A percentile compares a stretch with the other conserved stretches of the same genome.
Conservation (phyloP, 2,113 vertebrate species). For the Laterallus jamaicensis region DNA sequence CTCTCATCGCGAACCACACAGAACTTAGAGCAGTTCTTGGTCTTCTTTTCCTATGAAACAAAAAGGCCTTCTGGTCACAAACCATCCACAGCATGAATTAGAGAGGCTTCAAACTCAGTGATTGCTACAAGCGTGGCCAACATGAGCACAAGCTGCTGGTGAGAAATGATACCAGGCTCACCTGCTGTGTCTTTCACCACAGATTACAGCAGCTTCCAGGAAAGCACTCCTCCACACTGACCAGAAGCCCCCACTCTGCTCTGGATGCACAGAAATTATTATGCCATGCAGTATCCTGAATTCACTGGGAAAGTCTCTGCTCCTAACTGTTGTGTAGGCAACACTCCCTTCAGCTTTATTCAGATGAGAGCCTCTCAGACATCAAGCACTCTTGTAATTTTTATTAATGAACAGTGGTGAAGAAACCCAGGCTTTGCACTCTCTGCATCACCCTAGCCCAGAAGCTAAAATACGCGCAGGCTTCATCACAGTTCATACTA, state of each 20-base stretch:
- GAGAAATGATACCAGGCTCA: neutral
- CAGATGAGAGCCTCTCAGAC: neutral
- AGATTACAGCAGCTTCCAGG: neutral
- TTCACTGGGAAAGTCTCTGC: neutral
- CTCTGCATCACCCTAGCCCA: neutral
- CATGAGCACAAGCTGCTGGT: neutral
- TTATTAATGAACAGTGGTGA: neutral
- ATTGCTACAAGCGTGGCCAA: accelerated
- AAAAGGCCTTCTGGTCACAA: neutral
- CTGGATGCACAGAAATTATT: neutral
- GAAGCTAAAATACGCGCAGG: neutral
- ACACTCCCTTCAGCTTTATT: neutral
- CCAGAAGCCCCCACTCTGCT: neutral
- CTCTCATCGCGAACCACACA: neutral
- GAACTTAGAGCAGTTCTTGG: neutral
- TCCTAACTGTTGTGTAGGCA: neutral
- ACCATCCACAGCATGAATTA: neutral
- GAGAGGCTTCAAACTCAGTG: neutral
- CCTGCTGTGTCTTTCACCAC: accelerated
- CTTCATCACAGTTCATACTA: neutral
- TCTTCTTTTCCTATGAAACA: neutral
- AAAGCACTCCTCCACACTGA: neutral
- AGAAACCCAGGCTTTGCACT: neutral
- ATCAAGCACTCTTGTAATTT: neutral
- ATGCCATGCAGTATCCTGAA: neutral